Evolutionary conservation across 2,888 invertebrate species (phyloP), one percentile per base, ranked within the genome.

Genomic region (Baronia brevicornis): DNA sequence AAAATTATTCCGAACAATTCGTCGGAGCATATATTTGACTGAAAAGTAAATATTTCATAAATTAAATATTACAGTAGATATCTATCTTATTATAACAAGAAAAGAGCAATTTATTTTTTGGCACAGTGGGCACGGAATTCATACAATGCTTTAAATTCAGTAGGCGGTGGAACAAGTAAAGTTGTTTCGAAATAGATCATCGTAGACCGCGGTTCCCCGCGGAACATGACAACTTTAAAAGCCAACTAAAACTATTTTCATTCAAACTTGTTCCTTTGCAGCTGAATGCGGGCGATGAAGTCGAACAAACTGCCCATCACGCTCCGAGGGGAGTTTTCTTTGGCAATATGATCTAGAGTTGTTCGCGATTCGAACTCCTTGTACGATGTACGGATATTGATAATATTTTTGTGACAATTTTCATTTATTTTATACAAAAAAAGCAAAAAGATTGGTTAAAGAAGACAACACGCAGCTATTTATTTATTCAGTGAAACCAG

Each of bases 241-340:
- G 19, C 24, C 19, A 28, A 28, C 28, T 19, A 11, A 34, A 34
- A 34, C 34, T 34, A 34, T 34, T 34, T 34, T 34, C 28, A 34
- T 34, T 34, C 24, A 24, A 34, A 33, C 21, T 33, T 28, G n/a
- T n/a, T n/a, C n/a, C n/a, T n/a, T 34, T 34, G 28, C 13, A 25
- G 24, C 28, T 34, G 23, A 24, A 28, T 14, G 23, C 33, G 33
- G 28, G 13, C 10, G 19, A 11, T 20, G 15, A 24, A 15, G 19
- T 25, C 12, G 25, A 24, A 18, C 19, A 28, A 28, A 29, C 24
- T 25, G 29, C 20, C 29, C 19, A 15, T 15, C 19, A 15, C 21
- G 19, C 17, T 25, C 25, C 14, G 19, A 20, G 10, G 27, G 27
- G 33, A 22, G 9, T 23, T 18, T 28, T 28, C 28, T 28, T 28